These are phyloP conservation scores for Typhlomys cinereus DNA, from an alignment of 2,113 vertebrate genomes.

Conservation along the genomic window DNA sequence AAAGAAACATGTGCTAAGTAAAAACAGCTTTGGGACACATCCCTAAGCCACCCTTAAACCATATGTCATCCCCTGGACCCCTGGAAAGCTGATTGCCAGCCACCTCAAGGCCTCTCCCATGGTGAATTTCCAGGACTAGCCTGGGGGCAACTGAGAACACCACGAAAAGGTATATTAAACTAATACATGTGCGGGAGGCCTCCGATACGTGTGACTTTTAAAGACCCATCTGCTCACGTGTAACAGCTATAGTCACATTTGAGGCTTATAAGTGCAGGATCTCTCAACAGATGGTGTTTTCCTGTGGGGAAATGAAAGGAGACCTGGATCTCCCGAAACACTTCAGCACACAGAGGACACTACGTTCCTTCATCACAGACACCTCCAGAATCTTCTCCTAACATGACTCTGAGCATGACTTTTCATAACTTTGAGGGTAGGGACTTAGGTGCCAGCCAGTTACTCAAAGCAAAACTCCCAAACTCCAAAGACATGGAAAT, in stretches of 20 bases:
- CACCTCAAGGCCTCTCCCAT: not conserved
- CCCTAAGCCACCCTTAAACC: slow-evolving; percentile 6
- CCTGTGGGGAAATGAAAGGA: slow-evolving; percentile 15
- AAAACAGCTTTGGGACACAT: slow-evolving; percentile 36
- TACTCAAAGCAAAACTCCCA: not conserved
- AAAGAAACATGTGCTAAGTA: slow-evolving; percentile 40
- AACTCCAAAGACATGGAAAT: not conserved
- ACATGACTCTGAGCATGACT: not conserved
- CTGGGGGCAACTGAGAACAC: not conserved
- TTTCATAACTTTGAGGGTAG: not conserved
- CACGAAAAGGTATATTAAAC: not conserved
- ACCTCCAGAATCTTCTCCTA: not conserved
- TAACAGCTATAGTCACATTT: not conserved
- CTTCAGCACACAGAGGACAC: not conserved
- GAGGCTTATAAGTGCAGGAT: not conserved
- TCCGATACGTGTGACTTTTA: not conserved
- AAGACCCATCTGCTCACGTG: not conserved
- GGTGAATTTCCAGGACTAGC: not conserved
- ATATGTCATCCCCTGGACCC: not conserved
- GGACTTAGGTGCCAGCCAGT: not conserved
- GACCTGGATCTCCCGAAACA: not conserved
- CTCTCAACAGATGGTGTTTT: not conserved
- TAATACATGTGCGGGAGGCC: not conserved
- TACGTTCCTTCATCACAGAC: not conserved
- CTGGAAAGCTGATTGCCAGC: not conserved